A percentile compares a stretch with the other conserved stretches of the same genome.
Evolutionary conservation across 2,888 invertebrate species (phyloP).

Genomic region (Dascillus cervinus): DNA sequence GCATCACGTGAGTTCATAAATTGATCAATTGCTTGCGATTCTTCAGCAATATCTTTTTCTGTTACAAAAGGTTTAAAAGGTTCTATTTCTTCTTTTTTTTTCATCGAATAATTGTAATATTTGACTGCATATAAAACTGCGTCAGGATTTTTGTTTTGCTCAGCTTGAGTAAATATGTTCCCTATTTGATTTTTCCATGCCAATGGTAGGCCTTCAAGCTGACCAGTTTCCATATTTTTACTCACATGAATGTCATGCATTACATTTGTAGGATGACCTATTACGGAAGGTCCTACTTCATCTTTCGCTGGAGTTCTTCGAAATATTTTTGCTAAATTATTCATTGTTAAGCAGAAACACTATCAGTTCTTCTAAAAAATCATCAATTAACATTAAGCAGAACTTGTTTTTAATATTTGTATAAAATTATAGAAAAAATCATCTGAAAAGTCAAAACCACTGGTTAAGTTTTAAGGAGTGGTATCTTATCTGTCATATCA

Average conservation of each 20-base stretch:
- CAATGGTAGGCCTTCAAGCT: slow-evolving; percentile 77
- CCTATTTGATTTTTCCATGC: slow-evolving; percentile 75
- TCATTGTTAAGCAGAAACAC: too few species aligned
- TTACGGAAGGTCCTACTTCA: slow-evolving; percentile 52
- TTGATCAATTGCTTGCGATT: slow-evolving; percentile 74
- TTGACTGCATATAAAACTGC: slow-evolving; percentile 87
- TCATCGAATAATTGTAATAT: slow-evolving; percentile 81
- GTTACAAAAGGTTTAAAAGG: slow-evolving; percentile 74
- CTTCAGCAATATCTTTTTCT: slow-evolving; percentile 70
- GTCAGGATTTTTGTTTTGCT: slow-evolving; percentile 83
- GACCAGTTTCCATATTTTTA: slow-evolving; percentile 73
- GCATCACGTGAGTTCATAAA: slow-evolving; percentile 66
- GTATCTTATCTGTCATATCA: too few species aligned
- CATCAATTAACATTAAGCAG: too few species aligned
- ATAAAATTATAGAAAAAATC: too few species aligned
- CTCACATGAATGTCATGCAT: slow-evolving; percentile 82
- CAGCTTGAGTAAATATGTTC: slow-evolving; percentile 76
- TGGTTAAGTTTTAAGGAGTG: too few species aligned
- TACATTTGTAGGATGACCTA: slow-evolving; percentile 79
- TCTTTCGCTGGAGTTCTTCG: slow-evolving; percentile 32
- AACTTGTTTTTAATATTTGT: too few species aligned
- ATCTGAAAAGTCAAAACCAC: too few species aligned
- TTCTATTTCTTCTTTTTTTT: slow-evolving; percentile 61
- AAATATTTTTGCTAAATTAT: slow-evolving; percentile 18
- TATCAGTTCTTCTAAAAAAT: too few species aligned